Evolutionary conservation across 2,797 vertebrate species (phyloP).

Genomic region (Sparidentex hasta): DNA sequence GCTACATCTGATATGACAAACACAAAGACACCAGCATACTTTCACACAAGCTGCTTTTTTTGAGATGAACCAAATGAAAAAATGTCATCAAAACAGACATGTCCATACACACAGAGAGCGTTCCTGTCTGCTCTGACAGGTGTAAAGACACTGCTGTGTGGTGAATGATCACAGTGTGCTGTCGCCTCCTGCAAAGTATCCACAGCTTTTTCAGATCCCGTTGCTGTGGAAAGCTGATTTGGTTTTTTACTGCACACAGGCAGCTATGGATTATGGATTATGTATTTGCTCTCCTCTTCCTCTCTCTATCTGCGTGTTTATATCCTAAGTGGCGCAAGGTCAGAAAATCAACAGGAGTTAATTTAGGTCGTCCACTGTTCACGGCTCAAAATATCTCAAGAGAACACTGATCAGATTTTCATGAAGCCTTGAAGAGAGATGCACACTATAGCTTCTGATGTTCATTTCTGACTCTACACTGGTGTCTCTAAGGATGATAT

Average conservation of each 20-base stretch:
- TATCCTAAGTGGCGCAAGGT: slow-evolving; percentile 34
- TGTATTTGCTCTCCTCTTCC: slow-evolving; percentile 32
- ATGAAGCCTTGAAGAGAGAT: slow-evolving; percentile 1
- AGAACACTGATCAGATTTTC: not conserved
- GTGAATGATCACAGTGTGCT: slow-evolving; percentile 6
- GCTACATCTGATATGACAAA: slow-evolving; percentile 12
- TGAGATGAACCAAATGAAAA: not conserved
- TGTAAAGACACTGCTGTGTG: not conserved
- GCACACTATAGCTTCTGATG: not conserved
- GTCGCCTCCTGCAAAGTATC: slow-evolving; percentile 33
- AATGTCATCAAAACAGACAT: not conserved
- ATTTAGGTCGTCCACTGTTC: slow-evolving; percentile 22
- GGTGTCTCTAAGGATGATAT: not conserved
- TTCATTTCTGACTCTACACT: not conserved
- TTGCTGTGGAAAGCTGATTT: slow-evolving; percentile 49
- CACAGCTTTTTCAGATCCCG: slow-evolving; percentile 31
- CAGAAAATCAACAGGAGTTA: slow-evolving; percentile 42
- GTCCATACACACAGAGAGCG: slow-evolving; percentile 1
- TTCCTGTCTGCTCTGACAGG: slow-evolving; percentile 26
- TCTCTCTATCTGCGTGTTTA: slow-evolving; percentile 28
- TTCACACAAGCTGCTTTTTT: not conserved
- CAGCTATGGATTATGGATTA: slow-evolving; percentile 74
- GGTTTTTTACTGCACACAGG: slow-evolving; percentile 38
- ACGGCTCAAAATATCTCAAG: not conserved
- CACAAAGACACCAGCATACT: not conserved